A percentile compares a stretch with the other conserved stretches of the same genome.
phyloP scores from a whole-genome alignment of 2,888 invertebrate genomes.

The Himalopsyche tibetana region DNA sequence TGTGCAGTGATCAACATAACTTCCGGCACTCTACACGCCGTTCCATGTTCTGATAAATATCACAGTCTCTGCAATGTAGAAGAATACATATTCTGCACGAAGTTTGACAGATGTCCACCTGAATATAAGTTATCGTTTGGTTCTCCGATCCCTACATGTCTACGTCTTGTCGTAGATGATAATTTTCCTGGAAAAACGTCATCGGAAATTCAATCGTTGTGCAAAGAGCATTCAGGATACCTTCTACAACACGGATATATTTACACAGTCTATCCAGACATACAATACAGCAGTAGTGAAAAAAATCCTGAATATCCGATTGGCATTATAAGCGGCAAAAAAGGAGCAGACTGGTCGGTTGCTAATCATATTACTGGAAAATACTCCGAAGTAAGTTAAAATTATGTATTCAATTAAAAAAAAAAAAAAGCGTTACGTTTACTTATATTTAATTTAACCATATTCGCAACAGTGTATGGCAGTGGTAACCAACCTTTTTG shows the following conservation, averaged over 20 bases:
- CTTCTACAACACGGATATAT: not conserved
- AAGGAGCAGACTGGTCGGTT: not conserved
- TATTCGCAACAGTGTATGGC: no score
- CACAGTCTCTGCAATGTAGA: not conserved
- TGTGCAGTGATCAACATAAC: slow-evolving; percentile 1
- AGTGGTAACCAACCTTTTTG: no score
- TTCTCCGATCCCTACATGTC: no score
- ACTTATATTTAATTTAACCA: no score
- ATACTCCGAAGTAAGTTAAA: not conserved
- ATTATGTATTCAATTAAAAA: no score
- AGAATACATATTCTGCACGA: no score
- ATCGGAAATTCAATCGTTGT: not conserved
- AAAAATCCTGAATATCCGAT: not conserved
- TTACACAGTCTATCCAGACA: not conserved
- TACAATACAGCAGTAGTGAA: not conserved
- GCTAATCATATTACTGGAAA: not conserved
- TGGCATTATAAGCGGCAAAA: not conserved
- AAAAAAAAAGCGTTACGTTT: no score
- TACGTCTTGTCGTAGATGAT: no score
- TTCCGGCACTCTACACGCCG: not conserved
- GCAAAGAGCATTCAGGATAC: not conserved
- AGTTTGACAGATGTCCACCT: no score
- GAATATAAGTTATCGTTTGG: no score
- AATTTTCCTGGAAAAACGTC: not conserved
- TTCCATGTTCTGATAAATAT: not conserved